Conservation (phyloP, 2,797 vertebrate species). For the Hirundo rustica region DNA sequence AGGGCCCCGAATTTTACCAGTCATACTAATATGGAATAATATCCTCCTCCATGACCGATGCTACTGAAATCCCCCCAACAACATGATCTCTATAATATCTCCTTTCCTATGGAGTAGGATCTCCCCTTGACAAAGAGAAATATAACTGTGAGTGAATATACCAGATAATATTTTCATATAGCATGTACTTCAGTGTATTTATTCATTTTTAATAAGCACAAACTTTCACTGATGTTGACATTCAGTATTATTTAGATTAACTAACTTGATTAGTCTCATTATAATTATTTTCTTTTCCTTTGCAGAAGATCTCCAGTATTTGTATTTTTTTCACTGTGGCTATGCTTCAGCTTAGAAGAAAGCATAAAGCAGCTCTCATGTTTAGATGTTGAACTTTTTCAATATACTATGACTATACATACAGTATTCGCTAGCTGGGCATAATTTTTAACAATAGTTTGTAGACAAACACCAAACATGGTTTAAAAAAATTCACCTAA, state of each 20-base stretch:
- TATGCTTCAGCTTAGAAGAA: background rate
- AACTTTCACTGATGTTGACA: background rate
- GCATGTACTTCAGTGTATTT: background rate
- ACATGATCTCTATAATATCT: background rate
- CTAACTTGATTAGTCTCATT: background rate
- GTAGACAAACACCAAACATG: background rate
- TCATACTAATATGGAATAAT: background rate
- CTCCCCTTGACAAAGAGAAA: background rate
- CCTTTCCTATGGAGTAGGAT: background rate
- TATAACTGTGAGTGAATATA: background rate
- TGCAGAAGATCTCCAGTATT: background rate
- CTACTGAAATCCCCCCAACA: background rate
- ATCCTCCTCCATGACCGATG: accelerated
- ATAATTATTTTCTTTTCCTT: background rate
- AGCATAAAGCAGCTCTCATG: background rate
- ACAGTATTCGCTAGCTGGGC: background rate
- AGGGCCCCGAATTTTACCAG: background rate
- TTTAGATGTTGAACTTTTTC: background rate
- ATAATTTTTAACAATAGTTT: background rate
- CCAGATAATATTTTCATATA: background rate
- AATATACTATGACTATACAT: background rate
- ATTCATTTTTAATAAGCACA: background rate
- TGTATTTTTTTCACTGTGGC: background rate
- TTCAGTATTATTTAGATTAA: background rate
- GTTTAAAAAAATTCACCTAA: background rate